A percentile compares a stretch with the other conserved stretches of the same genome.
These are phyloP conservation scores for Drosophila formosana DNA, from an alignment of 2,888 invertebrate species.

Conservation along the genomic window DNA sequence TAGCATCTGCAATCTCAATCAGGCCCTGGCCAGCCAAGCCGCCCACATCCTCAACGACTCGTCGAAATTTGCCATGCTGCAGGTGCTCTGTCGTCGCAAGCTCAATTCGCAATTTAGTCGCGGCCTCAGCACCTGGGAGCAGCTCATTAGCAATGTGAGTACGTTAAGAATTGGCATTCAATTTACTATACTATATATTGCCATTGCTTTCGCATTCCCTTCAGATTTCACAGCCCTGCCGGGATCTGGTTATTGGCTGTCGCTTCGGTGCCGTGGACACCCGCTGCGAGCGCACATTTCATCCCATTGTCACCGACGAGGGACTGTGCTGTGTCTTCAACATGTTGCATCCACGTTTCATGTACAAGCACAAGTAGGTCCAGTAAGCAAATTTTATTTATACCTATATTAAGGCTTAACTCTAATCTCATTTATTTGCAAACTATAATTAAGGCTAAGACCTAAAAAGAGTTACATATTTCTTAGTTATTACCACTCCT, in stretches of 20 bases:
- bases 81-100: slow-evolving; percentile 74
- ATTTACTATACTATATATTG: too few relatives aligned
- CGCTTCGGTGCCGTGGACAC: slow-evolving; percentile 88
- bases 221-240: slow-evolving; percentile 91
- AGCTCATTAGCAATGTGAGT: slow-evolving; percentile 74
- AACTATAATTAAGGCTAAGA: too few relatives aligned
- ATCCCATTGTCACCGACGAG: slow-evolving; percentile 91
- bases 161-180: too few relatives aligned
- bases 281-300: slow-evolving; percentile 89
- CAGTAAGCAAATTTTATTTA: not conserved
- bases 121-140: slow-evolving; percentile 71
- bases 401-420: too few relatives aligned
- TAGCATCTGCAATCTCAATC: slow-evolving; percentile 94
- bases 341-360: slow-evolving; percentile 87
- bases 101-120: slow-evolving; percentile 45
- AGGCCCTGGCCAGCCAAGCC: slow-evolving; percentile 88
- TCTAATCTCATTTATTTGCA: too few relatives aligned
- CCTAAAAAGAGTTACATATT: too few relatives aligned
- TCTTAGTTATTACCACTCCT: too few relatives aligned
- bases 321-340: slow-evolving; percentile 94
- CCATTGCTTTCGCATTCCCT: too few relatives aligned
- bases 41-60: slow-evolving; percentile 78
- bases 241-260: slow-evolving; percentile 89
- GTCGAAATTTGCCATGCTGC: slow-evolving; percentile 71
- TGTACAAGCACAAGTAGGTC: slow-evolving; percentile 72